Evolutionary conservation across 53 echinoderm and acorn worm genomes (phyloP).

Genomic region (Antedon mediterranea): DNA sequence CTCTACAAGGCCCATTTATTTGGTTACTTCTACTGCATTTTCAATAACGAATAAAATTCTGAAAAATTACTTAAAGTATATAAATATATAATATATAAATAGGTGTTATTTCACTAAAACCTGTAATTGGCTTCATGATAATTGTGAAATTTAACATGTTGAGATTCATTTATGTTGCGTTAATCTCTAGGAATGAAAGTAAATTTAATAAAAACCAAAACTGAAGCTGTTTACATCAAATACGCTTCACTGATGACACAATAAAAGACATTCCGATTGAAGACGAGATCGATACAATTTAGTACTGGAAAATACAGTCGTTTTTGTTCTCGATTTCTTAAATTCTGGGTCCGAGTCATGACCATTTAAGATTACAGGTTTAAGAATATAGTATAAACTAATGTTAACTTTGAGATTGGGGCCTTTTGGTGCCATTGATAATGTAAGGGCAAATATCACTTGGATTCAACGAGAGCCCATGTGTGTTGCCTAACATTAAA

Average conservation of each 20-base stretch:
- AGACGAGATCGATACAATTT: not conserved
- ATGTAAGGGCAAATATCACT: too few relatives aligned
- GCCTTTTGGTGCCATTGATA: too few relatives aligned
- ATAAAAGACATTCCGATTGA: not conserved
- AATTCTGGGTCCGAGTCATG: not conserved
- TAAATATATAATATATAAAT: slow-evolving; percentile 1
- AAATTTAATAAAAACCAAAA: not conserved
- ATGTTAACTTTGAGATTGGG: not conserved
- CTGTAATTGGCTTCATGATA: not conserved
- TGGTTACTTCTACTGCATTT: not conserved
- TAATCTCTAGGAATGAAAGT: not conserved
- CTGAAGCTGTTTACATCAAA: not conserved
- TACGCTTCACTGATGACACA: not conserved
- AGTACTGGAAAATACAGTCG: not conserved
- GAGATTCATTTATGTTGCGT: not conserved
- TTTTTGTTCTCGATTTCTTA: not conserved
- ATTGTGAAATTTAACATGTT: not conserved
- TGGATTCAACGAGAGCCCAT: too few relatives aligned
- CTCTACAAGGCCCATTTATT: not conserved
- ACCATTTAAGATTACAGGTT: not conserved
- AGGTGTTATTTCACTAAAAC: not conserved
- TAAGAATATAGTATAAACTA: not conserved
- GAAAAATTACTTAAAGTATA: not conserved
- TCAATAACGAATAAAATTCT: not conserved
- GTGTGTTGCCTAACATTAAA: too few relatives aligned